Evolutionary conservation across 1,140 invertebrate genomes (phyloP), one percentile per base, ranked within the genome.

Genomic region (Caenorhabditis latens): DNA sequence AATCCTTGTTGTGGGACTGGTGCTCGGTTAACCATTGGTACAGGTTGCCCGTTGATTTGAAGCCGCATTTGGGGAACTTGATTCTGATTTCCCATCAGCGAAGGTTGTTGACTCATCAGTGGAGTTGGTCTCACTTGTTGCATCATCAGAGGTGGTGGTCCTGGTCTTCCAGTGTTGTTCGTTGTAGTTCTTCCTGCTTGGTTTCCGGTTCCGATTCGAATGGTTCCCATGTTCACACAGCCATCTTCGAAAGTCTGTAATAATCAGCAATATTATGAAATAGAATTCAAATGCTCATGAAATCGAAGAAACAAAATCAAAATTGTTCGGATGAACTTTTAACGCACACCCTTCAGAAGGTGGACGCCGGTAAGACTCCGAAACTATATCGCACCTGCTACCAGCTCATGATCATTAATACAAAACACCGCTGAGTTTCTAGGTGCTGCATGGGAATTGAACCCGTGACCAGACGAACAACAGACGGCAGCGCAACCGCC

Each of bases 31-130:
- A 79, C 40, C 93, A 32, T 88, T 84, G 50, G 90, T 86, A 84
- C 84, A 86, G 94, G 93, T 7, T 94, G 85, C 92, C 94, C 88
- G 21, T 90, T 87, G 11, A 87, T 87, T 84, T 91, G 90, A 21
- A 91, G 93, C 21, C 94, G 94, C 92, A 95, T 94, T 79, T 79
- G 71, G 13, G 71, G 71, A 50, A 42, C 46, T 50, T 79, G 71
- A 13, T n/a, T 14, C n/a, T 50, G 71, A 24, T 48, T 48, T n/a
- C 40, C 7, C 11, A 53, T 13, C 13, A 95, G 89, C 91, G 95
- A 95, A 40, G 94, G 94, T 19, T 95, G 94, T 4, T 95, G 95
- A 90, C 95, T 98, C 71, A 98, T 96, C 93, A 98, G 97, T 32
- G 32, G 32, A 32, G 32, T 32, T 32, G 32, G 32, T 32, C 32